Evolutionary conservation across 35 echinoderm and acorn worm species (phyloP).

Genomic region (Lytechinus pictus): DNA sequence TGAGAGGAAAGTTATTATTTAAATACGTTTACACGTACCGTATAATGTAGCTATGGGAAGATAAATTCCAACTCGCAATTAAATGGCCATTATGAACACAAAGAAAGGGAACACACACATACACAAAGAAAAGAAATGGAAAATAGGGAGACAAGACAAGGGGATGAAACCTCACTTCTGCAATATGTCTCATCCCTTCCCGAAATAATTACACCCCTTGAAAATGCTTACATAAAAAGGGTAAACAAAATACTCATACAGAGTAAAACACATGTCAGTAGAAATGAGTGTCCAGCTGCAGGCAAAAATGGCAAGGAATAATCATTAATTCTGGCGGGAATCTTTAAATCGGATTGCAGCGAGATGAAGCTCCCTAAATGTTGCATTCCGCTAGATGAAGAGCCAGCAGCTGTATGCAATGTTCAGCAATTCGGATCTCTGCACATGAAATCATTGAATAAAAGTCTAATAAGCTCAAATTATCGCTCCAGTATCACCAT

Average conservation of each 20-base stretch:
- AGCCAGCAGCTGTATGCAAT: background rate
- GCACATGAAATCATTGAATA: background rate
- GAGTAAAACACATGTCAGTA: background rate
- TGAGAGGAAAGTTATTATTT: background rate
- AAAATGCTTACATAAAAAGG: too few species aligned
- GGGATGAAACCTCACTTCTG: too few species aligned
- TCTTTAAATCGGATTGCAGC: background rate
- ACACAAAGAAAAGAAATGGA: too few species aligned
- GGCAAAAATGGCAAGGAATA: background rate
- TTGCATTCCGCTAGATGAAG: background rate
- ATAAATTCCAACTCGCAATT: too few species aligned
- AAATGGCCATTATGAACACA: too few species aligned
- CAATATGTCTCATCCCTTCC: too few species aligned
- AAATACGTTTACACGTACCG: too few species aligned
- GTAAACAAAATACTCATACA: too few species aligned
- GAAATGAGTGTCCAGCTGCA: background rate
- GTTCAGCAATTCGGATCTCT: background rate
- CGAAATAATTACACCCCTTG: too few species aligned
- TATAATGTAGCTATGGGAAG: too few species aligned
- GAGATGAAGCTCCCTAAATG: background rate
- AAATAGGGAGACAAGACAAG: too few species aligned
- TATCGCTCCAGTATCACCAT: background rate
- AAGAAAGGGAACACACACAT: too few species aligned
- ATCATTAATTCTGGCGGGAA: conserved; percentile 5
- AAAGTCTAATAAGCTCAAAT: background rate